Base-by-base conservation (phyloP, 30 jellyfish, hydroid and myxozoan genomes). In the Chrysaora quinquecirrha region DNA sequence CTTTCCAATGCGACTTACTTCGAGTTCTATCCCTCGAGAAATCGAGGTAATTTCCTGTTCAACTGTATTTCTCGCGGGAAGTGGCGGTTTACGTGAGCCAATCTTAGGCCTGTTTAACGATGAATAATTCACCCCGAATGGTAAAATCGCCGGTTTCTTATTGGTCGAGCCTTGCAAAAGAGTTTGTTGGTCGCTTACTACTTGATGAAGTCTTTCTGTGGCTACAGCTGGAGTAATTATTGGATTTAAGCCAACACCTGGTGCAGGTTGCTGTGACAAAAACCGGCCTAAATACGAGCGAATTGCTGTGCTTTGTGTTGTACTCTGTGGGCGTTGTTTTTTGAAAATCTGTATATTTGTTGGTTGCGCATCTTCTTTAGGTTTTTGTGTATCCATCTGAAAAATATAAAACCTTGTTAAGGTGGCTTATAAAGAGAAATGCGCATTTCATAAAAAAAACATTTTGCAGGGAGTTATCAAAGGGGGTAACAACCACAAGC, bases 251-350 rank as follows among this genome's bases (percentile, higher is more conserved):
- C 85, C 78, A 48, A 70, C n/a, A 30, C 50, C 66, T 30, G 73
- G 92, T 82, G 65, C 61, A 1, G 85, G 2, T 27, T n/a, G n/a
- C n/a, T 71, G 82, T 6, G 82, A 23, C 22, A 82, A 60, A 38
- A 82, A 82, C 38, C 92, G 92, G 49, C 92, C 77, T 33, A 82
- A 43, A 82, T 82, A 82, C 20, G 92, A 68, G 1, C 85, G 78
- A 6, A 70, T 82, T 27, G 85, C 50, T 11, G 66, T 69, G 12
- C 69, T 82, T 16, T 82, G 85, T 16, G 92, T 22, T 20, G 43
- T 68, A 64, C 92, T 82, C 34, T 20, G 46, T 7, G 92, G 85
- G 34, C 92, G 27, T 64, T 35, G 80, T 20, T 68, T 54, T 24
- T 82, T 74, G 33, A 58, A 50, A 0, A 56, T 25, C 19, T 71